phyloP scores from a whole-genome alignment of 2,113 vertebrate species.

The Chaetodon auriga region DNA sequence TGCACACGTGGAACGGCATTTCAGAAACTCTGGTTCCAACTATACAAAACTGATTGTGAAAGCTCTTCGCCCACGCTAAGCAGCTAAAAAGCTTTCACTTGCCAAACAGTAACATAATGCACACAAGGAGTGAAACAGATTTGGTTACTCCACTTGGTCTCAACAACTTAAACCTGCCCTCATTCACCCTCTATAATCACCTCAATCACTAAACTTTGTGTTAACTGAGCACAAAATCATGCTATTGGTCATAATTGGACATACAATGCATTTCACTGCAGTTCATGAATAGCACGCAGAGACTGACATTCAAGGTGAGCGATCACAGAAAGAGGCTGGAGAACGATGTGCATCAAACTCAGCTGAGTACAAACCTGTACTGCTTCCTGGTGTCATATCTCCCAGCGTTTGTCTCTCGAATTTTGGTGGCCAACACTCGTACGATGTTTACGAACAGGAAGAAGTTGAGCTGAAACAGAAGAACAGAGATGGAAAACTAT shows the following conservation, averaged over 20 bases:
- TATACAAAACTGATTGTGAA: too few species aligned
- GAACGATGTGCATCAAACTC: background rate
- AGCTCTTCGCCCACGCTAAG: too few species aligned
- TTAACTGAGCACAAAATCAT: background rate
- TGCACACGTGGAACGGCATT: too few species aligned
- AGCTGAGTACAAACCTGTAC: constrained; percentile 85
- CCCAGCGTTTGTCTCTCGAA: constrained; percentile 91
- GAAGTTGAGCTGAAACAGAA: constrained; percentile 90
- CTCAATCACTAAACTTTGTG: background rate
- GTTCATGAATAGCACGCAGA: background rate
- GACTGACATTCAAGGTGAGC: background rate
- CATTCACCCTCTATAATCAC: background rate
- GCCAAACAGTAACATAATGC: too few species aligned
- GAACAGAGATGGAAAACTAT: constrained; percentile 2
- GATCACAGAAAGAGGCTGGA: background rate
- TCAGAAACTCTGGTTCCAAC: too few species aligned
- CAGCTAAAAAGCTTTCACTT: too few species aligned
- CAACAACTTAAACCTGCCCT: background rate
- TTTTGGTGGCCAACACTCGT: constrained; percentile 91
- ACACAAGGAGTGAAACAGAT: background rate
- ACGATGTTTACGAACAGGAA: constrained; percentile 93
- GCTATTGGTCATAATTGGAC: background rate
- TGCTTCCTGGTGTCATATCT: constrained; percentile 91
- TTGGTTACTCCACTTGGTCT: background rate
- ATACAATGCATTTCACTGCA: background rate